Evolutionary conservation across 2,797 vertebrate genomes (phyloP).

Genomic region (Podargus strigoides): DNA sequence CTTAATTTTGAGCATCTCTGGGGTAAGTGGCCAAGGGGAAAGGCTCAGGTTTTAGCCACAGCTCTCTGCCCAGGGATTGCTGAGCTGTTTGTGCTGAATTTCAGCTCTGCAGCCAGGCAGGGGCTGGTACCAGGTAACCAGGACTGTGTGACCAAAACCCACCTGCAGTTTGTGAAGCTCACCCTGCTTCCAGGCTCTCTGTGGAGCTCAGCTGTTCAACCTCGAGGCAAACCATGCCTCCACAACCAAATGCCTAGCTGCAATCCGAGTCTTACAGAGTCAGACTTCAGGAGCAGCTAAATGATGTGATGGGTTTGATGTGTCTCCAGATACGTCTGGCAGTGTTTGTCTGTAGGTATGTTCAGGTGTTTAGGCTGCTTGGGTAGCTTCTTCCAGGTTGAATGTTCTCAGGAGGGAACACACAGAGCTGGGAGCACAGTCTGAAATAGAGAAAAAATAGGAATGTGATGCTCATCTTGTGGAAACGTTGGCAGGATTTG

Average conservation of each 20-base stretch:
- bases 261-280: background rate
- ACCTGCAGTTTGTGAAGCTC: fast-evolving
- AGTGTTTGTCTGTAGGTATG: background rate
- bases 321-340: background rate
- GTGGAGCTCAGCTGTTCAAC: background rate
- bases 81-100: background rate
- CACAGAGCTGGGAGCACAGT: background rate
- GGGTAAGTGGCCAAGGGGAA: background rate
- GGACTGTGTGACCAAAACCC: background rate
- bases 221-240: background rate
- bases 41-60: fast-evolving
- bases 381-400: background rate
- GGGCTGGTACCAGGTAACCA: background rate
- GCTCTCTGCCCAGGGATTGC: background rate
- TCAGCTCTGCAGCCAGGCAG: background rate
- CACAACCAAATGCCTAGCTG: background rate
- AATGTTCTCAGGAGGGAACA: background rate
- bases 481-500: background rate
- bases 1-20: background rate
- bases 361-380: background rate
- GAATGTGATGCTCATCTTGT: background rate
- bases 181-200: background rate
- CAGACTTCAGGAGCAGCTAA: background rate
- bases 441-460: background rate
- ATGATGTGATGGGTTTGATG: background rate